phyloP scores from a whole-genome alignment of 2,888 invertebrate species.

The Pandemis cinnamomeana region DNA sequence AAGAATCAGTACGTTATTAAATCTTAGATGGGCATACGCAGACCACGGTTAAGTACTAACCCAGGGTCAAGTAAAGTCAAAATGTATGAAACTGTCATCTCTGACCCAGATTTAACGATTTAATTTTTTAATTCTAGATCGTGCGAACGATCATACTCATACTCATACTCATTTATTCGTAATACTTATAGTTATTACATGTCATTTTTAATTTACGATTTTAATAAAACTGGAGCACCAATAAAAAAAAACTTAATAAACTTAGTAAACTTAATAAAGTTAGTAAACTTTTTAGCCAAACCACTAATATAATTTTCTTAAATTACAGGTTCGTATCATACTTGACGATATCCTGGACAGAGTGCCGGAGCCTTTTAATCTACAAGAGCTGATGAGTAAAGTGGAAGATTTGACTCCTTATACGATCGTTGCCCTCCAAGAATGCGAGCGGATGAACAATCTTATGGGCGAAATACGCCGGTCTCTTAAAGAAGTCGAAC shows the following conservation, averaged over 20 bases:
- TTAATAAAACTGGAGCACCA: too few relatives aligned
- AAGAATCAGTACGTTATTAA: conserved; percentile 87
- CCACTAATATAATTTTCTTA: neutral
- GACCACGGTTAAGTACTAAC: too few relatives aligned
- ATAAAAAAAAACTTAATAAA: too few relatives aligned
- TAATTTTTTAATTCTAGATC: too few relatives aligned
- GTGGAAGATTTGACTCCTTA: conserved; percentile 96
- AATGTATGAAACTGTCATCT: too few relatives aligned
- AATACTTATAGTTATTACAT: too few relatives aligned
- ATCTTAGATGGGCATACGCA: neutral
- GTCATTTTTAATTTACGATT: too few relatives aligned
- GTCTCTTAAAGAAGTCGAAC: conserved; percentile 92
- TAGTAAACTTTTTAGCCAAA: neutral
- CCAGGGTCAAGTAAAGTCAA: too few relatives aligned
- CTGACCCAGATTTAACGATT: neutral
- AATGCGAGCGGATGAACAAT: conserved; percentile 97
- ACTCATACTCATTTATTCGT: too few relatives aligned
- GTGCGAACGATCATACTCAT: too few relatives aligned
- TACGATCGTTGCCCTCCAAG: conserved; percentile 95
- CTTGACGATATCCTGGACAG: conserved; percentile 95
- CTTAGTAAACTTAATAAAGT: too few relatives aligned
- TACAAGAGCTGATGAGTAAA: conserved; percentile 93
- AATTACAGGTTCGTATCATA: conserved; percentile 86
- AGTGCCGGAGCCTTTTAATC: conserved; percentile 94
- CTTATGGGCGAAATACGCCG: conserved; percentile 92